Evolutionary conservation across 2,113 vertebrate species (phyloP).

Genomic region (Thalassarche chlororhynchos): DNA sequence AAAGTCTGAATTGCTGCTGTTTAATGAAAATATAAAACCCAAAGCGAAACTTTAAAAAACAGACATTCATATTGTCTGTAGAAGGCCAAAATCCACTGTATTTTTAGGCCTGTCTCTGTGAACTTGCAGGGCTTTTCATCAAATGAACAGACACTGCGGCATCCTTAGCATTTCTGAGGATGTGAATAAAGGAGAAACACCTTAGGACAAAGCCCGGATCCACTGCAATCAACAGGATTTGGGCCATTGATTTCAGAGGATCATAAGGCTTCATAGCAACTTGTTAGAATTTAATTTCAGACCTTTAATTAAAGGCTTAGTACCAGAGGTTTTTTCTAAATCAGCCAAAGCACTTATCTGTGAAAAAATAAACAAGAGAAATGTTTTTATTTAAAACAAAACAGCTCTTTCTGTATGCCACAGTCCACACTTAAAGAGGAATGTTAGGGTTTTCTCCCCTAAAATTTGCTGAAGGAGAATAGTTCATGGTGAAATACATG

Average conservation of each 20-base stretch:
- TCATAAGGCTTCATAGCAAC: not conserved
- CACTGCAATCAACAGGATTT: not conserved
- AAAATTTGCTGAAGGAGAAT: not conserved
- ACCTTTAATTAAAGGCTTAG: slow-evolving; percentile 5
- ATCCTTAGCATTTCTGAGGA: not conserved
- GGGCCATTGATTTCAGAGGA: not conserved
- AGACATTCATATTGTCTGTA: not conserved
- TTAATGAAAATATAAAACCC: not conserved
- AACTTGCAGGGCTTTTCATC: not conserved
- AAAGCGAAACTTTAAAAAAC: not conserved
- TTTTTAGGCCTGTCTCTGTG: not conserved
- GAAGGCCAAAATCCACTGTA: not conserved
- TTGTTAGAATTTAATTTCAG: slow-evolving; percentile 1
- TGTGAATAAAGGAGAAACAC: not conserved
- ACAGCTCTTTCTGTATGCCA: not conserved
- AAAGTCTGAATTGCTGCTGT: not conserved
- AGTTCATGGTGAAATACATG: not conserved
- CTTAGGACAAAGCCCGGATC: not conserved
- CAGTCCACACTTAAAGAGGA: not conserved
- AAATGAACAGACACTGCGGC: not conserved
- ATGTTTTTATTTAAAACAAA: not conserved
- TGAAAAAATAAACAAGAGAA: not conserved
- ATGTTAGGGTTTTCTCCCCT: not conserved
- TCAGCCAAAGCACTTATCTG: not conserved
- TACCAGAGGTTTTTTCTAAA: not conserved